Conservation (phyloP, 1,140 invertebrate species). For the Neuroterus valhalla region DNA sequence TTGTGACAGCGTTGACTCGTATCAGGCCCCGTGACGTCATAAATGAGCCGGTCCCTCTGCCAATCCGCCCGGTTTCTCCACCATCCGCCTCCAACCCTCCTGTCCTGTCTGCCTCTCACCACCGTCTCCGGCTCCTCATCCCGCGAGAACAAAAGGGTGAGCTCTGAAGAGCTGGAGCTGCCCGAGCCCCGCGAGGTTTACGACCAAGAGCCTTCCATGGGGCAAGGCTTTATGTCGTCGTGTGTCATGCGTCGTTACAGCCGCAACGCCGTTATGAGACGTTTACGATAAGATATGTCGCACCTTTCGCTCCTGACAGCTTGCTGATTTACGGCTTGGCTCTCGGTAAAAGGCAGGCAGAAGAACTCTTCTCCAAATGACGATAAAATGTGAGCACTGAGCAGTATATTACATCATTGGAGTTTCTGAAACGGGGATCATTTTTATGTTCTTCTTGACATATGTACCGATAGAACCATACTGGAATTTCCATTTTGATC, state of each 20-base stretch:
- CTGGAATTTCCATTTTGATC: too few relatives aligned
- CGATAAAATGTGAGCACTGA: constrained; percentile 14
- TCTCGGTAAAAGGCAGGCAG: constrained; percentile 30
- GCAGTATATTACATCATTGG: constrained; percentile 20
- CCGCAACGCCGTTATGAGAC: constrained; percentile 67
- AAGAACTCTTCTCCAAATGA: constrained; percentile 20
- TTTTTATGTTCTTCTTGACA: too few relatives aligned
- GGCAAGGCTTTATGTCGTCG: constrained; percentile 63
- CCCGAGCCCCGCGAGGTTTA: constrained; percentile 55
- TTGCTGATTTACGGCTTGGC: constrained; percentile 59
- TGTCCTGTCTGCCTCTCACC: constrained; percentile 27
- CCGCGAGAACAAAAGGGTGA: constrained; percentile 32
- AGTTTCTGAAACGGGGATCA: neutral
- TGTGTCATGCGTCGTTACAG: constrained; percentile 69
- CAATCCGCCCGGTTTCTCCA: constrained; percentile 14
- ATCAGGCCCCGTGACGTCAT: constrained; percentile 53
- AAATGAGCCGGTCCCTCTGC: constrained; percentile 42
- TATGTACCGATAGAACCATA: too few relatives aligned
- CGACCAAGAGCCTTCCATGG: constrained; percentile 55
- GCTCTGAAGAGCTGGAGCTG: too few relatives aligned
- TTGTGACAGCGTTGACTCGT: constrained; percentile 55
- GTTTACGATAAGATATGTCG: constrained; percentile 72
- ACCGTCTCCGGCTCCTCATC: constrained; percentile 34
- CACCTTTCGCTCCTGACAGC: constrained; percentile 63
- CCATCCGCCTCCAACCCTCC: constrained; percentile 27